Conservation (phyloP, 2,797 vertebrate genomes). For the Podarcis lilfordi region DNA sequence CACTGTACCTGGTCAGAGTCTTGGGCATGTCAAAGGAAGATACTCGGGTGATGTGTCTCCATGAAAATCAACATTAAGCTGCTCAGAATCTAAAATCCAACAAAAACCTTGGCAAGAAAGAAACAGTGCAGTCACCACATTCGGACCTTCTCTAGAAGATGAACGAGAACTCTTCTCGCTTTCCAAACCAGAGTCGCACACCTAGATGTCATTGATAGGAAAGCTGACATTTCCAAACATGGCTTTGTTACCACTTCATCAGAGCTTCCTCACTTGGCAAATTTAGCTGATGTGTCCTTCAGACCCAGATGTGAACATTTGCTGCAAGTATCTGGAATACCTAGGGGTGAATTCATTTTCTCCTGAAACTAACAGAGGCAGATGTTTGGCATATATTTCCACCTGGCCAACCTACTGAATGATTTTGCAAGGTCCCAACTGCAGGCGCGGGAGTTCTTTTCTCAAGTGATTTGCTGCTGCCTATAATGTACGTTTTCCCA, state of each 20-base stretch:
- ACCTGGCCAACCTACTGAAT: neutral
- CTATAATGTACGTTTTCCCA: constrained; percentile 27
- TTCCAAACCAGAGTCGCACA: neutral
- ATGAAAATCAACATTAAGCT: neutral
- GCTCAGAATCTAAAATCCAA: neutral
- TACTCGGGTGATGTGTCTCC: neutral
- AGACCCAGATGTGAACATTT: constrained; percentile 4
- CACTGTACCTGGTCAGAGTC: neutral
- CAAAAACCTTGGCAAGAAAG: neutral
- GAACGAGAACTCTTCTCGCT: neutral
- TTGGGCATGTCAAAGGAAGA: neutral
- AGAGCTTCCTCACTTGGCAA: neutral
- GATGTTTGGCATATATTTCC: constrained; percentile 47
- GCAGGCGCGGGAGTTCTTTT: constrained; percentile 31
- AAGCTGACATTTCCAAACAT: neutral
- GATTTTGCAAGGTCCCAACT: constrained; percentile 33
- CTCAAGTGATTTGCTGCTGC: constrained; percentile 45
- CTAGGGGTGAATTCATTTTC: constrained; percentile 23
- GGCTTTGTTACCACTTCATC: neutral
- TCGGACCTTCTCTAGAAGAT: neutral
- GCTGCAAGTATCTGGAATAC: constrained; percentile 32
- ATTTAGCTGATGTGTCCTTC: constrained; percentile 22
- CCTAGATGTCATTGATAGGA: neutral
- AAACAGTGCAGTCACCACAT: neutral
- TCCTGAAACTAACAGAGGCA: constrained; percentile 17